phyloP scores from a whole-genome alignment of 2,797 vertebrate species.

The Pterois miles region DNA sequence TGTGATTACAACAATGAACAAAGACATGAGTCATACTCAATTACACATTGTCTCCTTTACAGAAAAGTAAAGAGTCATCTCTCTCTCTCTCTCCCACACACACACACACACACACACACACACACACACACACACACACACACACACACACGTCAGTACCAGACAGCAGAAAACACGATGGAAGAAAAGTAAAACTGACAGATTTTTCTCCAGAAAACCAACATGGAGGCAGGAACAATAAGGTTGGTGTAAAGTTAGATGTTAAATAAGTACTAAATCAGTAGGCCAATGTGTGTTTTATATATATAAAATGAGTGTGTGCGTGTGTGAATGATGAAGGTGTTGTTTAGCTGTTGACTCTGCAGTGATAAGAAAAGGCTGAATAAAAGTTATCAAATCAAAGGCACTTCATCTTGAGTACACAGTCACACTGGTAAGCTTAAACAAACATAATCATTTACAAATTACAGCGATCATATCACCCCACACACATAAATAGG shows the following conservation, averaged over 20 bases:
- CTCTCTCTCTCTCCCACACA: constrained; percentile 20
- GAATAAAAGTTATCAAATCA: constrained; percentile 22
- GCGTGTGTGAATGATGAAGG: constrained; percentile 1
- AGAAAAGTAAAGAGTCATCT: constrained; percentile 61
- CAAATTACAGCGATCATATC: constrained; percentile 23
- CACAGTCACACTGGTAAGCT: background rate
- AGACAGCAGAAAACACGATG: constrained; percentile 32
- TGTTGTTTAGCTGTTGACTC: constrained; percentile 40
- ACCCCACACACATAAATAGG: constrained; percentile 39
- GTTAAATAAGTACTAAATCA: constrained; percentile 2
- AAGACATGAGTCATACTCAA: constrained; percentile 74
- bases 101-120: background rate
- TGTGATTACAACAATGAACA: constrained; percentile 79
- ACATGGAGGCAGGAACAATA: background rate
- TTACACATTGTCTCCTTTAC: constrained; percentile 71
- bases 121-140: background rate
- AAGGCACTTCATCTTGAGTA: constrained; percentile 21
- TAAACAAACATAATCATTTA: constrained; percentile 44
- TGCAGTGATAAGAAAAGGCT: constrained; percentile 37
- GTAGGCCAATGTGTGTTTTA: background rate
- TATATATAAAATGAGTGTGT: background rate
- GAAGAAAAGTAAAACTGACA: constrained; percentile 21
- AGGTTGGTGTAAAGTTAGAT: background rate
- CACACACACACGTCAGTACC: constrained; percentile 41
- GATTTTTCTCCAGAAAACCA: background rate